Conservation (phyloP, 2,888 invertebrate genomes). For the Caenorhabditis doughertyi region DNA sequence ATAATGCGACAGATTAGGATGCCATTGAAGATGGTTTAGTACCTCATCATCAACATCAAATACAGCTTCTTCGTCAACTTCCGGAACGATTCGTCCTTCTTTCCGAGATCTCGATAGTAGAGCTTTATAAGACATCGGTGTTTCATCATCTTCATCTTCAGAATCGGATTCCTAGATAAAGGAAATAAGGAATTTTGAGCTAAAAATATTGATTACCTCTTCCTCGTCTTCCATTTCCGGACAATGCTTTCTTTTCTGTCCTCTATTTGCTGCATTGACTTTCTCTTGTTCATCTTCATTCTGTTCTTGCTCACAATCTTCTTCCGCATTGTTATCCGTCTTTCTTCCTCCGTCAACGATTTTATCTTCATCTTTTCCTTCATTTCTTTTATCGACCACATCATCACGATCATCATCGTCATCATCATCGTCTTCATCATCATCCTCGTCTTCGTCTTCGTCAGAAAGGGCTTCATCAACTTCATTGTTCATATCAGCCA, state of each 20-base stretch:
- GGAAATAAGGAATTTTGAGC: not conserved
- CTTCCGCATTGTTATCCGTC: conserved; percentile 10
- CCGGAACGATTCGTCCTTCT: conserved; percentile 52
- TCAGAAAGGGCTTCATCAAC: conserved; percentile 74
- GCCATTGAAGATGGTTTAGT: not conserved
- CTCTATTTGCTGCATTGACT: not conserved
- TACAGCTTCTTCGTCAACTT: conserved; percentile 47
- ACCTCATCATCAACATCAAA: conserved; percentile 63
- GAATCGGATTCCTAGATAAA: conserved; percentile 43
- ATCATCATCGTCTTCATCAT: conserved; percentile 59
- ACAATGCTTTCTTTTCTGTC: conserved; percentile 55
- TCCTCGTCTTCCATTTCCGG: conserved; percentile 62
- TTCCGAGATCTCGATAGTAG: conserved; percentile 46
- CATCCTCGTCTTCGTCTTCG: conserved; percentile 72
- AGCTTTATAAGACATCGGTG: conserved; percentile 52
- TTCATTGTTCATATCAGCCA: conserved; percentile 74
- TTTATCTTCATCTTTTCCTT: conserved; percentile 20
- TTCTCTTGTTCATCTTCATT: conserved; percentile 19
- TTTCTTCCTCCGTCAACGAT: not conserved
- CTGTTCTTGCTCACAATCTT: not conserved
- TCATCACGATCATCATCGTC: not conserved
- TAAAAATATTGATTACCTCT: conserved; percentile 1
- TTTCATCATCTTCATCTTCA: conserved; percentile 52
- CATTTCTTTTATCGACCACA: conserved; percentile 18
- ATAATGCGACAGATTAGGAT: not conserved